Base-by-base conservation (phyloP, 2,888 invertebrate species). In the Diabrotica balteata region DNA sequence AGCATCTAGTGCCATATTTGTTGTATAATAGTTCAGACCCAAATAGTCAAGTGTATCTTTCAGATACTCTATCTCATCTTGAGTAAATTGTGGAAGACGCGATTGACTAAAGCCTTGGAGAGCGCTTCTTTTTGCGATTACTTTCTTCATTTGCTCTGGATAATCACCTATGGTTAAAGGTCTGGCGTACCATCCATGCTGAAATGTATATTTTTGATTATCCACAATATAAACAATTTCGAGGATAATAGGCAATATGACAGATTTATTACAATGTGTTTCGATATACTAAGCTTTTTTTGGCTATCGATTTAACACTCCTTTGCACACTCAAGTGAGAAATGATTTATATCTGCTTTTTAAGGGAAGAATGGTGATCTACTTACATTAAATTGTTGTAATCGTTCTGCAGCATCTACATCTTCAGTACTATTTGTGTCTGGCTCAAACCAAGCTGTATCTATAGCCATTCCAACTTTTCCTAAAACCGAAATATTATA, bases 1-100 rank as follows among this genome's bases (percentile, higher is more conserved):
- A 61, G 17, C 54, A 10, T 54, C 42, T 64, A 60, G 46, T 86
- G 83, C 85, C 75, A 89, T 74, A 73, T 84, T 83, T 0, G 89
- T 86, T 0, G 92, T 90, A 79, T 94, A 94, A 66, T 90, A 88
- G 79, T 94, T 94, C 8, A 94, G 80, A 0, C 92, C 93, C 62
- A 93, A 84, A 81, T 91, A 93, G 79, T 95, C 93, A 1, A 86
- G 85, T 0, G 92, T 88, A 0, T 87, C 89, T 86, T 86, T 84
- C 43, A 93, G 87, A 62, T 85, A 83, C 8, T 84, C 79, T 6
- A 91, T 84, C 84, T 93, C 91, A 42, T 88, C 84, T 0, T 76
- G 22, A 0, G 88, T 89, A 76, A 91, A 90, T 63, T 78, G 77
- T 0, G 91, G 91, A 5, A 92, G 84, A 7, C 91, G 86, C 0